Conservation (phyloP, 2,797 vertebrate genomes). For the Spheniscus humboldti region DNA sequence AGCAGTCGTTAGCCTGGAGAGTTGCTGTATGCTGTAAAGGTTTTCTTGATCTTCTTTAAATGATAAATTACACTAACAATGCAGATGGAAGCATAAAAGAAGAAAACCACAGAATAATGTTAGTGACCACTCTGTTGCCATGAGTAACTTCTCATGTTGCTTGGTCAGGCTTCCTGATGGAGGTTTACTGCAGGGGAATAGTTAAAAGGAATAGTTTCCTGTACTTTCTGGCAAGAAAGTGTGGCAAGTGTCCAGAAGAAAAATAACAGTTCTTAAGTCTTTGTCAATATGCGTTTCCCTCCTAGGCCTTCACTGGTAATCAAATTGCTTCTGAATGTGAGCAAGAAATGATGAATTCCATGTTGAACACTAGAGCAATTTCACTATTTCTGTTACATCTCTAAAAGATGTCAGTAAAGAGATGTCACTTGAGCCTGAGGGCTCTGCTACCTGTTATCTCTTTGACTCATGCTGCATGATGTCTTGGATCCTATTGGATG, state of each 20-base stretch:
- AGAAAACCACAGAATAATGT: neutral
- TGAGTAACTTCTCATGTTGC: neutral
- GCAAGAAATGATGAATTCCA: no score
- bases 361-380: no score
- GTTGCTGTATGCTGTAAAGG: neutral
- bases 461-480: no score
- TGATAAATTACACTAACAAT: neutral
- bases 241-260: neutral
- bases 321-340: no score
- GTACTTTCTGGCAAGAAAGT: neutral
- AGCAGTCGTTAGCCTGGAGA: neutral
- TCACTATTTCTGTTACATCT: no score
- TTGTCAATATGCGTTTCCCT: no score
- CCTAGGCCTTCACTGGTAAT: no score
- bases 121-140: neutral
- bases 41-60: neutral
- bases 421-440: no score
- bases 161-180: neutral
- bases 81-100: neutral
- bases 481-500: no score
- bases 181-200: neutral
- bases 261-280: neutral
- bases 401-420: no score
- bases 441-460: no score
- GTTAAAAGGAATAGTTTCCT: neutral